Evolutionary conservation across 1,140 invertebrate genomes (phyloP).

Genomic region (Drosophila willistoni): DNA sequence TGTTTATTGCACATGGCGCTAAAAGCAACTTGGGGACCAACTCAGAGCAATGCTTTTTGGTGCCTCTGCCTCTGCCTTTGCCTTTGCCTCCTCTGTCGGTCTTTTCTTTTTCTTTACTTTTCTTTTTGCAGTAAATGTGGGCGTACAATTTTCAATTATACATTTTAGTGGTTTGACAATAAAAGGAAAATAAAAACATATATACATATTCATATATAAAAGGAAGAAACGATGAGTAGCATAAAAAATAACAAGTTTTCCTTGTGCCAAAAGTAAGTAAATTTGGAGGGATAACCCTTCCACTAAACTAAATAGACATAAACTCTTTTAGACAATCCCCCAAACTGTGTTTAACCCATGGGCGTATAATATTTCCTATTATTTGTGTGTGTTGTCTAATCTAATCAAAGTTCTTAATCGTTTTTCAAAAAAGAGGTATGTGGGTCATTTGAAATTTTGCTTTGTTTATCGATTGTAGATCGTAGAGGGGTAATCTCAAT

Average conservation of each 20-base stretch:
- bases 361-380: no score
- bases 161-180: constrained; percentile 73
- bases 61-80: constrained; percentile 4
- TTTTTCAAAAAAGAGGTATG: neutral
- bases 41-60: constrained; percentile 40
- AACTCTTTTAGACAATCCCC: no score
- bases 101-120: neutral
- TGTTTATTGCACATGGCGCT: constrained; percentile 70
- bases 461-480: neutral
- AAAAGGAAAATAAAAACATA: constrained; percentile 2
- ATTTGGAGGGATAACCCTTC: neutral
- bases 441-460: neutral
- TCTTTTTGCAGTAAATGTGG: constrained; percentile 61
- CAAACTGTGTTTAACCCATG: no score
- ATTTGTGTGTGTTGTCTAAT: neutral
- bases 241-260: constrained; percentile 61
- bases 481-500: no score
- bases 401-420: neutral
- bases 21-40: constrained; percentile 68
- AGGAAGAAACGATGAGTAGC: neutral
- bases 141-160: constrained; percentile 77
- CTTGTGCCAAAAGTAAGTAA: constrained; percentile 2
- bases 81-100: neutral
- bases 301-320: neutral
- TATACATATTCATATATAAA: constrained; percentile 6